phyloP scores from a whole-genome alignment of 2,113 vertebrate species.

The Malurus cyaneus region DNA sequence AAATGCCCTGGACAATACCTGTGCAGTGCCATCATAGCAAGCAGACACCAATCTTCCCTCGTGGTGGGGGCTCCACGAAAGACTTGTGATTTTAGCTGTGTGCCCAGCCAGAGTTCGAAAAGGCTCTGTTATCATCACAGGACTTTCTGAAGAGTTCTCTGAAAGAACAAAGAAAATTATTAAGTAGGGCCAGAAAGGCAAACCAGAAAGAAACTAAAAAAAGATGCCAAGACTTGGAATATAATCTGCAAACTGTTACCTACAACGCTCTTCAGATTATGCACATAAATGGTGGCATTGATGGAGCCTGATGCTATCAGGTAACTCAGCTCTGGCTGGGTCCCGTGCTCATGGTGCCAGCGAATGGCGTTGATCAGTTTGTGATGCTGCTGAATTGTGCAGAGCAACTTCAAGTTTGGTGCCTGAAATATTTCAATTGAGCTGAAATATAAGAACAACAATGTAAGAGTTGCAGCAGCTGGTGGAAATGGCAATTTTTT shows the following conservation, averaged over 20 bases:
- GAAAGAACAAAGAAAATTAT: not conserved
- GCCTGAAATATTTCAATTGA: slow-evolving; percentile 87
- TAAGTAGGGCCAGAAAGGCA: not conserved
- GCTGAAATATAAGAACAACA: slow-evolving; percentile 68
- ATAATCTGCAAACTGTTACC: slow-evolving; percentile 70
- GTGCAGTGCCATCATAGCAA: slow-evolving; percentile 92
- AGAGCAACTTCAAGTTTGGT: slow-evolving; percentile 83
- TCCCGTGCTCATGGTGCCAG: slow-evolving; percentile 87
- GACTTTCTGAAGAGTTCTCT: slow-evolving; percentile 81
- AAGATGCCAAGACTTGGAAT: not conserved
- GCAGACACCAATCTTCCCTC: slow-evolving; percentile 85
- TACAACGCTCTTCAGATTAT: slow-evolving; percentile 80
- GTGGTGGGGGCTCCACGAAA: slow-evolving; percentile 95
- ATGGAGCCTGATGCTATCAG: slow-evolving; percentile 92
- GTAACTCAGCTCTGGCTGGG: slow-evolving; percentile 75
- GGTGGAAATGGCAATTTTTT: not conserved
- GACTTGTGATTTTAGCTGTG: slow-evolving; percentile 89
- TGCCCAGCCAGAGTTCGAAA: slow-evolving; percentile 88
- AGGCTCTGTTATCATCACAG: slow-evolving; percentile 84
- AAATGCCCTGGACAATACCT: slow-evolving; percentile 73
- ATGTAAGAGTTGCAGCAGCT: not conserved
- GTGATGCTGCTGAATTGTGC: slow-evolving; percentile 93
- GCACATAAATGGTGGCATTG: slow-evolving; percentile 88
- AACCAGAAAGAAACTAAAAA: not conserved
- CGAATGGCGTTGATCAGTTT: slow-evolving; percentile 90